Evolutionary conservation across 1,140 invertebrate species (phyloP).

Genomic region (Ditylenchus dipsaci): DNA sequence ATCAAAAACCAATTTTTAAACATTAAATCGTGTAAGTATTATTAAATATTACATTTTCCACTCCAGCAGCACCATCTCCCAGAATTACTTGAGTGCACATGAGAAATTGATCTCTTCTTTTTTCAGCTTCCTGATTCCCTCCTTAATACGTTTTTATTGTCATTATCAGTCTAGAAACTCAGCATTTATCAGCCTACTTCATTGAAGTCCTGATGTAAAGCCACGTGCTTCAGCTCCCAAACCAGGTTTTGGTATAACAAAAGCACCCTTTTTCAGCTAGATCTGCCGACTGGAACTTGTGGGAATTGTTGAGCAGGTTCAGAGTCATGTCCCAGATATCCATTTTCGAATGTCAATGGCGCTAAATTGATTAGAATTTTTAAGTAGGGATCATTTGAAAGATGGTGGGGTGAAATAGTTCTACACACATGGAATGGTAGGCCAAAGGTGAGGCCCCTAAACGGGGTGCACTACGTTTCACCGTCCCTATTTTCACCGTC

Average conservation of each 20-base stretch:
- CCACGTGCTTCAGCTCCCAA: conserved; percentile 28
- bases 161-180: not conserved
- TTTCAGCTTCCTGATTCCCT: conserved; percentile 62
- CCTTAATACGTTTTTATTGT: too few relatives aligned
- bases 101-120: conserved; percentile 72
- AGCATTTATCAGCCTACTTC: not conserved
- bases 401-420: too few relatives aligned
- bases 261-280: conserved; percentile 65
- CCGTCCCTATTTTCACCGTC: too few relatives aligned
- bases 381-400: too few relatives aligned
- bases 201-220: conserved; percentile 14
- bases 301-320: conserved; percentile 71
- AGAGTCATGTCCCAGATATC: conserved; percentile 83
- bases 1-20: not conserved
- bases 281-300: conserved; percentile 62
- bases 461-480: too few relatives aligned
- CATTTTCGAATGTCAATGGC: conserved; percentile 82
- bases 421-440: too few relatives aligned
- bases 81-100: conserved; percentile 68
- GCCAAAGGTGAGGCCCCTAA: too few relatives aligned
- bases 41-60: conserved; percentile 66
- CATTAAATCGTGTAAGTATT: not conserved
- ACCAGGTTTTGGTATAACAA: conserved; percentile 17
- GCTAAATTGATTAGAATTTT: conserved; percentile 61
- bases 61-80: conserved; percentile 61